These are phyloP conservation scores for Pollachius pollachius DNA, from an alignment of 2,113 vertebrate genomes.

Conservation along the genomic window DNA sequence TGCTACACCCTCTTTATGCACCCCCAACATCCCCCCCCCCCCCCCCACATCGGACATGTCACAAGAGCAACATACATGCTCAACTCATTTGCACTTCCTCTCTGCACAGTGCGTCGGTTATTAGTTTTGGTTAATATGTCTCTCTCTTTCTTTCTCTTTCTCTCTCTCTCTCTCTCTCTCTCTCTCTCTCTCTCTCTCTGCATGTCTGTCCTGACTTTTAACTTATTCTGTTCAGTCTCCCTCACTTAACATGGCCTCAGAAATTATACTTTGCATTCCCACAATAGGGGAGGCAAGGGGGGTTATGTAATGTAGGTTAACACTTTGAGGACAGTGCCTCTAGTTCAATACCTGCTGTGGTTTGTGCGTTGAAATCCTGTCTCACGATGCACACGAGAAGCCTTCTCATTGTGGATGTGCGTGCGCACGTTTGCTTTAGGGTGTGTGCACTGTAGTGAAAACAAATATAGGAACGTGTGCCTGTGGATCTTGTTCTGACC, in stretches of 20 bases:
- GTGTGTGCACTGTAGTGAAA: constrained; percentile 9
- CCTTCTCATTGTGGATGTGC: background rate
- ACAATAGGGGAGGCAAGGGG: constrained; percentile 18
- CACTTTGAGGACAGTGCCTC: constrained; percentile 39
- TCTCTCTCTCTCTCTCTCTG: constrained; percentile 38
- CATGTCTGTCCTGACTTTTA: constrained; percentile 11
- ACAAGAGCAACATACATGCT: background rate
- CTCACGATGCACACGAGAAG: constrained; percentile 18
- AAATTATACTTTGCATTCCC: constrained; percentile 46
- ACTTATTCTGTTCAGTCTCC: constrained; percentile 61
- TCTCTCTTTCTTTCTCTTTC: constrained; percentile 38
- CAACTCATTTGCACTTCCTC: constrained; percentile 33
- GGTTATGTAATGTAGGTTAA: constrained; percentile 49
- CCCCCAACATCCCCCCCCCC: constrained; percentile 20
- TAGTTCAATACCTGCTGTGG: constrained; percentile 41
- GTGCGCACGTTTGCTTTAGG: constrained; percentile 21
- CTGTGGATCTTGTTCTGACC: constrained; percentile 47
- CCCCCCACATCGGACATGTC: constrained; percentile 6
- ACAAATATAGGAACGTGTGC: constrained; percentile 15
- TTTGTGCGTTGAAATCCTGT: constrained; percentile 31
- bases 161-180: constrained; percentile 45
- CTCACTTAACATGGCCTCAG: constrained; percentile 52
- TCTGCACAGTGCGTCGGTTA: constrained; percentile 14
- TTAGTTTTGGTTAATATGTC: constrained; percentile 27
- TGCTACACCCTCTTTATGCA: constrained; percentile 1